Base-by-base conservation (phyloP, 1,140 invertebrate genomes). In the Drosophila obscura region DNA sequence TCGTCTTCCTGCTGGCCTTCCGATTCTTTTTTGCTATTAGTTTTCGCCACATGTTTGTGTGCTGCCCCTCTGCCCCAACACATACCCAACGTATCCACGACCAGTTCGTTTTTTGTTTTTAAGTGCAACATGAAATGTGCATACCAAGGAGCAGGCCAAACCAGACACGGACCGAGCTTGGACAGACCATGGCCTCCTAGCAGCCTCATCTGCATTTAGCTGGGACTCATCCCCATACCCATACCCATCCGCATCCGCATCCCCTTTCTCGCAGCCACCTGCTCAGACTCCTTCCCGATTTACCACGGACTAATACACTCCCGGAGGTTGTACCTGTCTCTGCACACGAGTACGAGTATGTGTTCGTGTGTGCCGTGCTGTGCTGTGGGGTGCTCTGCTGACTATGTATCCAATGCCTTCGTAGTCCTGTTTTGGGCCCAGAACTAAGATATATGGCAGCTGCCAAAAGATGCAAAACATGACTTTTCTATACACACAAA, bases 91-190 rank as follows among this genome's bases (percentile, higher is more conserved):
- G 7, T 31, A 44, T 26, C 5, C 5, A 19, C 9, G 45, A 57
- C 48, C 53, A 60, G 45, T 43, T 63, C 72, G 46, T 67, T 75
- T 68, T 79, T 83, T 78, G 67, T 85, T 84, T 50, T 78, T 84
- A 84, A 84, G 81, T 84, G 81, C 77, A 87, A 85, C 82, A 87
- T 87, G 82, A 85, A 85, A 87, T 87, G 82, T 87, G 82, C 82
- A 85, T 85, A 85, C 82, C 82, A 87, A 85, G 82, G 49, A 87
- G 76, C 56, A 69, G 65, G 61, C 77, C 77, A 59, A 48, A 39
- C 51, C 52, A 69, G 72, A 73, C 58, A 66, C 43, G 48, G 49
- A 74, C 60, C 16, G 31, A 26, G 43, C 53, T 45, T 57, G 71
- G 61, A 65, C 72, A 65, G 71, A 74, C 57, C 49, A 19, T 4